Base-by-base conservation (phyloP, 2,888 invertebrate genomes). In the Masnerella sp. region DNA sequence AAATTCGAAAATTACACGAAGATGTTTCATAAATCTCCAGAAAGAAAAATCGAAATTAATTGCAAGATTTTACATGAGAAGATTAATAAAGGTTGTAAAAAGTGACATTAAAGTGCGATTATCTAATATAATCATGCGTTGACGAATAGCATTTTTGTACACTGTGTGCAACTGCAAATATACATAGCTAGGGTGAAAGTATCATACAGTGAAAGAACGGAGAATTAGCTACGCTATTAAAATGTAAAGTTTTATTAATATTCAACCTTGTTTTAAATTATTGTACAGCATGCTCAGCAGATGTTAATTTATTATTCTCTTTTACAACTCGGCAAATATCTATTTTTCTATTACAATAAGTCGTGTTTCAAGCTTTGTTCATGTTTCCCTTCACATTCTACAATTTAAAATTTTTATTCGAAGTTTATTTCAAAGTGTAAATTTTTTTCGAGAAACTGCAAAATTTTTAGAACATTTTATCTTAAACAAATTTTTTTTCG, bases 151-250 rank as follows among this genome's bases (percentile, higher is more conserved):
- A 36, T 25, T 22, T 52, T 36, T 12, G n/a, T 36, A 15, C 14
- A 38, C 14, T 9, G 15, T n/a, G 15, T 9, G 7, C 7, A 40
- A 42, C 18, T 42, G 18, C 18, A 56, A 42, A 28, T 52, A 25
- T 25, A 56, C 42, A 42, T 56, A 42, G n/a, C 42, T 28, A 32
- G 40, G 45, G 58, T 59, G 58, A 59, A 59, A 59, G 58, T 59
- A 45, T 59, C 40, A 36, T 45, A 17, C 5, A 45, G 45, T 59
- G 58, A 59, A 59, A 59, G 45, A 59, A 56, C 30, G 42, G 12
- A 56, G 36, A 36, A 25, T 45, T 25, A 32, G 12, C 11, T 15
- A 1, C 15, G n/a, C 25, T 17, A 45, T 45, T 36, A 45, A 59
- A 59, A 45, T 45, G 17, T 59, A 17, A 34, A 17, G 30, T 56